These are phyloP conservation scores for Yponomeuta evonymella DNA, from an alignment of 2,888 invertebrate species.

Conservation along the genomic window DNA sequence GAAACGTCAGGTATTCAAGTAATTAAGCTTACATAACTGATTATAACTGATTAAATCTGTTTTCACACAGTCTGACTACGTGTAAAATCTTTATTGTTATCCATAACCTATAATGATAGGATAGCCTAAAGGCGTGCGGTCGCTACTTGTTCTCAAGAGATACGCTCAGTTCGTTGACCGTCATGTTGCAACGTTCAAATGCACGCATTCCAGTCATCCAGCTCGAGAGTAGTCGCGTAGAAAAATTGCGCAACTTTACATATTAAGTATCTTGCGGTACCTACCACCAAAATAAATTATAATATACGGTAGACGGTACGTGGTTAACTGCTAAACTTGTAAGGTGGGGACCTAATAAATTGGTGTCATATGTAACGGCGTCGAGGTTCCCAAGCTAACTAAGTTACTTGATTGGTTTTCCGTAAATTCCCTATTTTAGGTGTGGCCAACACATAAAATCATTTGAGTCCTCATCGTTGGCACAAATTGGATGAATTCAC, in stretches of 20 bases:
- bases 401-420: neutral
- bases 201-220: neutral
- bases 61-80: too few species aligned
- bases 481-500: neutral
- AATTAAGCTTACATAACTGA: too few species aligned
- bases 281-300: neutral
- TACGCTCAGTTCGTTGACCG: slow-evolving; percentile 1
- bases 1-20: too few species aligned
- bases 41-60: too few species aligned
- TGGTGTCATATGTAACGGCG: neutral
- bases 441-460: neutral
- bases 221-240: neutral
- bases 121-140: neutral
- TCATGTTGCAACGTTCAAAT: slow-evolving; percentile 5
- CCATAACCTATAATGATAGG: too few species aligned
- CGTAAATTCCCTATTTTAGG: neutral
- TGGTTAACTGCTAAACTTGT: neutral
- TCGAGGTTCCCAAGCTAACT: neutral
- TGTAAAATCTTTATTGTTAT: too few species aligned
- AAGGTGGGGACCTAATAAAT: neutral
- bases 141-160: neutral
- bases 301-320: neutral
- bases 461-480: neutral
- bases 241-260: neutral
- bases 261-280: neutral